Evolutionary conservation across 2,113 vertebrate species (phyloP).

Genomic region (Oreochromis tanganicae): DNA sequence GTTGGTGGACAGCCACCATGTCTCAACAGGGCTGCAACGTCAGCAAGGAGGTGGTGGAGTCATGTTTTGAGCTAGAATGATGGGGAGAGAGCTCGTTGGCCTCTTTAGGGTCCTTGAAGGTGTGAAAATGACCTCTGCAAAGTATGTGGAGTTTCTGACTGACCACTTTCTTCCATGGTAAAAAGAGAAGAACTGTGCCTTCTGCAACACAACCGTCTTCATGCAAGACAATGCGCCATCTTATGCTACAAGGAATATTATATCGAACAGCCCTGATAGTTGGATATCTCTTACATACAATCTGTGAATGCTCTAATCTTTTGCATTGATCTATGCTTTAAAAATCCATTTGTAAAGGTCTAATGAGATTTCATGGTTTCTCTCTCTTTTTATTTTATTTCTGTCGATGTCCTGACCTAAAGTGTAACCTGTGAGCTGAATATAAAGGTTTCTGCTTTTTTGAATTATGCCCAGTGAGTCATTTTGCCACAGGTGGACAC

Average conservation of each 20-base stretch:
- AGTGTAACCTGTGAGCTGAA: accelerated
- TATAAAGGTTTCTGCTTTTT: background rate
- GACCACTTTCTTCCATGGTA: accelerated
- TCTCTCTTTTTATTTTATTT: background rate
- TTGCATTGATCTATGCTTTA: background rate
- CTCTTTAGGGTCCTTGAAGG: background rate
- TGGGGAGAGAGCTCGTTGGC: accelerated
- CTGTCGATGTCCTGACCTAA: background rate
- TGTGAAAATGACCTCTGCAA: background rate
- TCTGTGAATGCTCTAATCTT: background rate
- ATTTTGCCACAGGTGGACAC: background rate
- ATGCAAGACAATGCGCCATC: background rate
- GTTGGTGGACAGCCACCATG: accelerated
- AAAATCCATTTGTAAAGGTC: background rate
- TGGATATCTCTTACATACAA: background rate
- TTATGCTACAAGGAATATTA: background rate
- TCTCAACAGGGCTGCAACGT: background rate
- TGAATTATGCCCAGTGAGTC: accelerated
- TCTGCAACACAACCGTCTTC: background rate
- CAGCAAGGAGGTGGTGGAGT: background rate
- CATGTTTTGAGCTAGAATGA: background rate
- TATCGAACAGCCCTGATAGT: background rate
- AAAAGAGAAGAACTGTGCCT: background rate
- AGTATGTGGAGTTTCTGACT: background rate
- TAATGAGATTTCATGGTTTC: background rate